Base-by-base conservation (phyloP, 2,113 vertebrate genomes). In the Actinemys pallida region DNA sequence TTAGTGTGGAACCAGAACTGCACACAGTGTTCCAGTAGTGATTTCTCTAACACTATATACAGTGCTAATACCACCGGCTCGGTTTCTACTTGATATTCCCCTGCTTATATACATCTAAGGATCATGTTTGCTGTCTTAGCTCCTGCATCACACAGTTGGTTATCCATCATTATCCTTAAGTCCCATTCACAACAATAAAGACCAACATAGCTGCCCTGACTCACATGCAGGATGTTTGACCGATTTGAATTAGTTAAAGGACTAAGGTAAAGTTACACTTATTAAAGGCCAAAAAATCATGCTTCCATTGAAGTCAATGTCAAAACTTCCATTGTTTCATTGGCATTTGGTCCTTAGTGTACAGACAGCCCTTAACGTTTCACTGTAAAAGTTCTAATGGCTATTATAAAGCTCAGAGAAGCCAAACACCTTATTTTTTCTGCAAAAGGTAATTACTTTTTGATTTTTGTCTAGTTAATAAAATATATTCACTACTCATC, bases 141-240 rank as follows among this genome's bases (percentile, higher is more conserved):
- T 62, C 31, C 13, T 39, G 35, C 9, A 19, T 22, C 9, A n/a
- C n/a, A 39, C 19, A 22, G 17, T 2, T 62, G 85, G 85, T 79
- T 94, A 95, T 93, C 89, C 95, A 10, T 45, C 89, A 91, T 88
- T 95, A 93, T 24, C 7, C 75, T 87, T 83, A 86, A 81, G 86
- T 94, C 75, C 24, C 91, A 95, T 92, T 96, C 83, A 94, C 29
- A 54, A 29, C 39, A 87, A 94, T 87, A 94, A 94, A 17, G 86
- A 90, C 45, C 54, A 92, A 87, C n/a, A 87, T 17, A 81, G 53
- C n/a, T 78, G 79, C 52, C 52, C 76, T 7, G 47, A 86, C 81
- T 75, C 31, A 93, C 42, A 87, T 19, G 0, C 3, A 72, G 92
- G 94, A 81, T 90, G 87, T n/a, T 81, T 90, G 65, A 25, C 78